phyloP scores from a whole-genome alignment of 2,113 vertebrate species.

The Proteles cristata region DNA sequence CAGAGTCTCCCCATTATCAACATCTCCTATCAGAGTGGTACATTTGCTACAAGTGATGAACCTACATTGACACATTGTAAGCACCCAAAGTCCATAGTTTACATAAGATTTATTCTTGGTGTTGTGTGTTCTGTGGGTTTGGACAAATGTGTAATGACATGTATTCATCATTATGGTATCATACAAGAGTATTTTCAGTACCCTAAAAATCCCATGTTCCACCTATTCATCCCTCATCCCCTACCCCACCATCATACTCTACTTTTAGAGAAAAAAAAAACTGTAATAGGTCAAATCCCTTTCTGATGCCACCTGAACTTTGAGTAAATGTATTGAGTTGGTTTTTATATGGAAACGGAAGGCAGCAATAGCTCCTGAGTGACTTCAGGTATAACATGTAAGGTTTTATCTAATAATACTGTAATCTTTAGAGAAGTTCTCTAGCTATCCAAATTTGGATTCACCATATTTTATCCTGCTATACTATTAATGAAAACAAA shows the following conservation, averaged over 20 bases:
- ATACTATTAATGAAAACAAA: background rate
- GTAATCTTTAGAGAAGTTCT: background rate
- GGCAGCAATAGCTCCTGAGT: background rate
- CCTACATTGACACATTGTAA: background rate
- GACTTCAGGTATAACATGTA: background rate
- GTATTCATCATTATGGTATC: background rate
- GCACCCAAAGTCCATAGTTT: background rate
- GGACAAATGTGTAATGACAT: background rate
- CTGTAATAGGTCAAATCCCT: background rate
- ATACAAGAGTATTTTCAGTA: background rate
- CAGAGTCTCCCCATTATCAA: background rate
- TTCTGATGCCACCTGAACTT: background rate
- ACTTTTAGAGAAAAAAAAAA: conserved; percentile 10
- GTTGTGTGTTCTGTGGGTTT: background rate
- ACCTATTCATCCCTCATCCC: background rate
- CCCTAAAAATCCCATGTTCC: background rate
- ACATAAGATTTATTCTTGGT: background rate
- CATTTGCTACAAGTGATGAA: background rate
- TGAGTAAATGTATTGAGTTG: background rate
- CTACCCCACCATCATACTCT: background rate
- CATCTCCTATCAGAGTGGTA: background rate
- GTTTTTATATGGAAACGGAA: conserved; percentile 12
- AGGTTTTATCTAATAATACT: background rate
- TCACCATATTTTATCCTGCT: background rate
- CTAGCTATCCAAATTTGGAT: background rate